These are phyloP conservation scores for Chaenogobius annularis DNA, from an alignment of 2,113 vertebrate species.

Conservation along the genomic window DNA sequence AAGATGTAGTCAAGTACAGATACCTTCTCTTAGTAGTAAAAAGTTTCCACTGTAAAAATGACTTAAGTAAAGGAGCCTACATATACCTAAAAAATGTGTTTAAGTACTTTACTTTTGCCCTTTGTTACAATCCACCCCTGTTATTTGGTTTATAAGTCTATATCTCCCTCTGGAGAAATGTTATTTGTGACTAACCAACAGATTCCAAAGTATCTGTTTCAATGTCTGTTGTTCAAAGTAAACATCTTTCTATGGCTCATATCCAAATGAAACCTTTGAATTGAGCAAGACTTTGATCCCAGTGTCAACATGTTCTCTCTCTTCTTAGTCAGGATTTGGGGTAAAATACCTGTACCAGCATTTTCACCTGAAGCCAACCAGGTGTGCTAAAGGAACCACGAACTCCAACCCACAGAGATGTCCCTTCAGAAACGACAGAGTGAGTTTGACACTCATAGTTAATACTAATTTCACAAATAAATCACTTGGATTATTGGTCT, in stretches of 20 bases:
- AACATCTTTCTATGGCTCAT: neutral
- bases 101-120: no score
- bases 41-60: no score
- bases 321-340: slow-evolving; percentile 60
- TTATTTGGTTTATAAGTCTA: neutral
- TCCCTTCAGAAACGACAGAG: slow-evolving; percentile 69
- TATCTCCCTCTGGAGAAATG: neutral
- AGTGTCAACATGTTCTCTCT: neutral
- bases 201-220: neutral
- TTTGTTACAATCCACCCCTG: no score
- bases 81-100: no score
- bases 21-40: no score
- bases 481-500: no score
- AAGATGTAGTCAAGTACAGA: no score
- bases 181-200: neutral
- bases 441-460: slow-evolving; percentile 42
- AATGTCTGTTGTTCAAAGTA: neutral
- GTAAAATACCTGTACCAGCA: slow-evolving; percentile 64
- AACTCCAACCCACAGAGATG: slow-evolving; percentile 37
- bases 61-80: no score
- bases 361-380: slow-evolving; percentile 72
- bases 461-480: neutral
- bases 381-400: slow-evolving; percentile 56
- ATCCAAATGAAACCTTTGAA: neutral
- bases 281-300: neutral